A percentile compares a stretch with the other conserved stretches of the same genome.
phyloP scores from a whole-genome alignment of 30 jellyfish, hydroid and myxozoan species.

The Pseudorhiza aurosa region DNA sequence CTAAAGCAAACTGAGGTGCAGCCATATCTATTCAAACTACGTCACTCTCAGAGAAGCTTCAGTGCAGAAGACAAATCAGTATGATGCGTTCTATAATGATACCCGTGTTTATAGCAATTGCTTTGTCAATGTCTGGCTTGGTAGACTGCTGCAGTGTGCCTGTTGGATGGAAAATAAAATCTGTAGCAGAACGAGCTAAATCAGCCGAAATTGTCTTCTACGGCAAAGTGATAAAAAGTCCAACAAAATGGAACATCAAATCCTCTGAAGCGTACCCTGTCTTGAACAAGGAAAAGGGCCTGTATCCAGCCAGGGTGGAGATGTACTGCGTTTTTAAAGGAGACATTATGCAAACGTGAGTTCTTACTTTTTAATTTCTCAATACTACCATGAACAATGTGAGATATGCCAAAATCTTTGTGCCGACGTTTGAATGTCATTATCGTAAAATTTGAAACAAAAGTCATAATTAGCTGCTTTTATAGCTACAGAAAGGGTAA shows the following conservation, averaged over 20 bases:
- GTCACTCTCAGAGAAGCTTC: no score
- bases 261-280: neutral
- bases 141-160: conserved; percentile 41
- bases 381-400: no score
- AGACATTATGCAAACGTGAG: conserved; percentile 39
- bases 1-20: neutral
- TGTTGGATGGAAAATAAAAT: conserved; percentile 48
- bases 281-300: conserved; percentile 2
- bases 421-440: no score
- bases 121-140: neutral
- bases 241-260: conserved; percentile 25
- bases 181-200: conserved; percentile 24
- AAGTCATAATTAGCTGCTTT: no score
- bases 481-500: no score
- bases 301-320: conserved; percentile 39
- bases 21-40: no score
- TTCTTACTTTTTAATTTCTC: neutral
- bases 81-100: neutral
- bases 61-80: no score
- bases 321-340: conserved; percentile 58
- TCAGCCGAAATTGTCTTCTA: conserved; percentile 54
- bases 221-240: conserved; percentile 63
- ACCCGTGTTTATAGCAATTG: neutral
- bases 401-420: no score
- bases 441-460: no score